Evolutionary conservation across 2,888 invertebrate species (phyloP).

Genomic region (Latheticus oryzae): DNA sequence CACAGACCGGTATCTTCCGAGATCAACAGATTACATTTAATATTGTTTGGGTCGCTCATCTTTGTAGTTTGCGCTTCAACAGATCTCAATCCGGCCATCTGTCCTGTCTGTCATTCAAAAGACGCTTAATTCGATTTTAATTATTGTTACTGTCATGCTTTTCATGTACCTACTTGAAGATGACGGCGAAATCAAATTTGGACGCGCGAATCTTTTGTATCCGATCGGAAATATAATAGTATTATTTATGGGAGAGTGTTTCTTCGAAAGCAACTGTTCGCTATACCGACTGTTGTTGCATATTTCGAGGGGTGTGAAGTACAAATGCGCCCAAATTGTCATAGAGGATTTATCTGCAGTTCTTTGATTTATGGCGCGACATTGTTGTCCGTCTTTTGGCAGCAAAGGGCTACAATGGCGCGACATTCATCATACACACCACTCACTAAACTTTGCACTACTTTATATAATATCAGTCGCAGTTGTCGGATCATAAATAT

Average conservation of each 20-base stretch:
- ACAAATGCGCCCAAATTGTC: slow-evolving; percentile 56
- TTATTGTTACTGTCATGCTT: slow-evolving; percentile 12
- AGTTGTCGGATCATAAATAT: slow-evolving; percentile 65
- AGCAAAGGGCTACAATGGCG: slow-evolving; percentile 62
- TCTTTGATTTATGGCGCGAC: slow-evolving; percentile 65
- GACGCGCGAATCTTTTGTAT: slow-evolving; percentile 2
- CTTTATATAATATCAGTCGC: slow-evolving; percentile 58
- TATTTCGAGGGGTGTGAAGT: slow-evolving; percentile 37
- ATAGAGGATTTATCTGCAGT: slow-evolving; percentile 63
- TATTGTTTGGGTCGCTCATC: slow-evolving; percentile 52
- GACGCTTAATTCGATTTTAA: slow-evolving; percentile 37
- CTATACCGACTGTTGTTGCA: slow-evolving; percentile 24
- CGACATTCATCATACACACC: slow-evolving; percentile 60
- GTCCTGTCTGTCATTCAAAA: slow-evolving; percentile 35
- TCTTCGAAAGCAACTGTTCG: slow-evolving; percentile 21
- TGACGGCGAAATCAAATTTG: slow-evolving; percentile 6
- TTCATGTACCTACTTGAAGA: too few species aligned
- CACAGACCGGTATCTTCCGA: slow-evolving; percentile 51
- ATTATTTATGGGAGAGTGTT: slow-evolving; percentile 32
- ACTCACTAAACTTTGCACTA: slow-evolving; percentile 39
- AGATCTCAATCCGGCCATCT: slow-evolving; percentile 50
- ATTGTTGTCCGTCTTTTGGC: slow-evolving; percentile 63
- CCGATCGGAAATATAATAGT: slow-evolving; percentile 13
- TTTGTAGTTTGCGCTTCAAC: slow-evolving; percentile 52
- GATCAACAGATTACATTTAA: slow-evolving; percentile 54